These are phyloP conservation scores for Neoniphon sammara DNA, from an alignment of 2,797 vertebrate genomes.

Conservation along the genomic window DNA sequence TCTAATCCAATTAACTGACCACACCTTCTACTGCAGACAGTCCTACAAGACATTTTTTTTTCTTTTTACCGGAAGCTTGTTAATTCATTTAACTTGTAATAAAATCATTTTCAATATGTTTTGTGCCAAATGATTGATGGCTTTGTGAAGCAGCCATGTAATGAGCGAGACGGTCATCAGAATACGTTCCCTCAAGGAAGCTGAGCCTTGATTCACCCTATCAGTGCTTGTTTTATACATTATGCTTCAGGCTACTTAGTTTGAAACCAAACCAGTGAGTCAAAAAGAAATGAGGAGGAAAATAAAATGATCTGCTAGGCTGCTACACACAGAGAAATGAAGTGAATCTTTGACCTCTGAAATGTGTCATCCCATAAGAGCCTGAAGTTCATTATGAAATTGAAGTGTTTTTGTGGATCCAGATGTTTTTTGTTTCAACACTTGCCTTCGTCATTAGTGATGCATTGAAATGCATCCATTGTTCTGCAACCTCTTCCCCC, in stretches of 20 bases:
- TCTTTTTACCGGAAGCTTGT: too few species aligned
- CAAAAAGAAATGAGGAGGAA: conserved; percentile 27
- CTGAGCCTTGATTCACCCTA: too few species aligned
- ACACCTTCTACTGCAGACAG: too few species aligned
- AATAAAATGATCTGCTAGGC: background rate
- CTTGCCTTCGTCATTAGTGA: conserved; percentile 30
- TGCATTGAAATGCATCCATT: conserved; percentile 50
- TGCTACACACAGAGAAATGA: conserved; percentile 8
- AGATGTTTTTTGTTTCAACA: conserved; percentile 37
- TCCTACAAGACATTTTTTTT: too few species aligned
- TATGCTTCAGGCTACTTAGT: background rate
- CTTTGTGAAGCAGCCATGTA: too few species aligned
- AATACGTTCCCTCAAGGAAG: too few species aligned
- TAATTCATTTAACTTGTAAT: too few species aligned
- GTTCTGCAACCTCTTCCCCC: conserved; percentile 27
- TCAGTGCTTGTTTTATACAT: too few species aligned
- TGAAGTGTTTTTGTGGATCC: conserved; percentile 23
- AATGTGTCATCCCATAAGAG: background rate
- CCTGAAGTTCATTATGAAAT: conserved; percentile 1
- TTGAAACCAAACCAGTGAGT: conserved; percentile 6
- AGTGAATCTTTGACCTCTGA: background rate
- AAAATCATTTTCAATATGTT: too few species aligned
- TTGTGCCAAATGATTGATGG: too few species aligned
- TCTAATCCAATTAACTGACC: too few species aligned
- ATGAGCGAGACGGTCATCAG: too few species aligned